A percentile compares a stretch with the other conserved stretches of the same genome.
Conservation (phyloP, 2,888 invertebrate genomes). For the Ophion slaviceki region DNA sequence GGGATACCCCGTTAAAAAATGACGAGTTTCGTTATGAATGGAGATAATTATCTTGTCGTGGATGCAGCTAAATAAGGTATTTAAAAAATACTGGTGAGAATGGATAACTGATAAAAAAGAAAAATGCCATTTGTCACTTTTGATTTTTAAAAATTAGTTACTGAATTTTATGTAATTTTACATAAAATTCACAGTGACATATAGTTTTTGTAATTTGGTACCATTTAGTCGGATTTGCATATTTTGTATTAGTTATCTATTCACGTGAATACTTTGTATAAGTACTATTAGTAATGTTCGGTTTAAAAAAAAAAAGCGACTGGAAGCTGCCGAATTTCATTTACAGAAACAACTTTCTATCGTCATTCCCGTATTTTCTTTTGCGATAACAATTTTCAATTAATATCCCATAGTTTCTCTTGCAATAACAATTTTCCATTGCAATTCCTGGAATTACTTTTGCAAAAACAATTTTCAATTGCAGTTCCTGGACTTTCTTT, state of each 20-base stretch:
- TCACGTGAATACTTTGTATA: too few relatives aligned
- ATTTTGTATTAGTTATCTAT: neutral
- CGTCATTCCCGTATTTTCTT: neutral
- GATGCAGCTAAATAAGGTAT: too few relatives aligned
- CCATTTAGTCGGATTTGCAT: too few relatives aligned
- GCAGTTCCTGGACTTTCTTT: neutral
- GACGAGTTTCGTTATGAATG: too few relatives aligned
- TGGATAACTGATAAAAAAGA: neutral
- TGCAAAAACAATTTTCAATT: neutral
- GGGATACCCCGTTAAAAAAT: too few relatives aligned
- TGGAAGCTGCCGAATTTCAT: neutral
- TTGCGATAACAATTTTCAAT: neutral
- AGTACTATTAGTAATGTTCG: neutral
- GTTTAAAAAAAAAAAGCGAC: neutral
- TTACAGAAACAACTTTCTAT: neutral
- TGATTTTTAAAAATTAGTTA: neutral
- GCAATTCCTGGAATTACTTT: neutral
- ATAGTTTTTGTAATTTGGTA: too few relatives aligned
- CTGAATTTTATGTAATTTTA: too few relatives aligned
- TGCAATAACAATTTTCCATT: neutral
- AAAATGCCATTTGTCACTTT: neutral
- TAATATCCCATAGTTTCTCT: neutral
- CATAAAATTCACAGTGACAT: too few relatives aligned
- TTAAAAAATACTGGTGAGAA: neutral
- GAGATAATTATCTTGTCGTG: too few relatives aligned